These are phyloP conservation scores for Pterois miles DNA, from an alignment of 2,797 vertebrate species.

Conservation along the genomic window DNA sequence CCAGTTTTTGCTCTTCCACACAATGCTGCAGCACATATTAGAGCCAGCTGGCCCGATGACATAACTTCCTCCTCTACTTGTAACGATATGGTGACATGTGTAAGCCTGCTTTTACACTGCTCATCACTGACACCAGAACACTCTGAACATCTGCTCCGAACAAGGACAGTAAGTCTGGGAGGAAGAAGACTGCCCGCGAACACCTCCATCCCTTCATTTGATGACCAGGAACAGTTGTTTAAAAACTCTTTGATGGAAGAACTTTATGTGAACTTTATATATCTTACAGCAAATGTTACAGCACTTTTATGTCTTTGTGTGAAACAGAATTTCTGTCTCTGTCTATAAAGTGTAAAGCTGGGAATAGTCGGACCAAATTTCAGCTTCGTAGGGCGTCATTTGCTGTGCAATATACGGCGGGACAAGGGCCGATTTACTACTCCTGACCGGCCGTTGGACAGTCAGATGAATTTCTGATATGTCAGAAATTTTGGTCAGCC, in stretches of 20 bases:
- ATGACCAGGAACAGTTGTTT: slow-evolving; percentile 33
- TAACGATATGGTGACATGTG: slow-evolving; percentile 73
- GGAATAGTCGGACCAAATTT: too few relatives aligned
- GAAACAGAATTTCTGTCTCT: not conserved
- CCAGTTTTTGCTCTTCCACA: slow-evolving; percentile 47
- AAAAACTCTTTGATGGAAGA: slow-evolving; percentile 36
- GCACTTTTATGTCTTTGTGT: not conserved
- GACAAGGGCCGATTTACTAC: too few relatives aligned
- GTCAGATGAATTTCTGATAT: too few relatives aligned
- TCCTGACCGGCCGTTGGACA: too few relatives aligned
- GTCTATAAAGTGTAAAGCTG: slow-evolving; percentile 2
- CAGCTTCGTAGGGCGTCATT: too few relatives aligned
- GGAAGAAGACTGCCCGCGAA: slow-evolving; percentile 7
- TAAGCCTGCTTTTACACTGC: slow-evolving; percentile 65
- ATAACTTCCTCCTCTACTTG: slow-evolving; percentile 77
- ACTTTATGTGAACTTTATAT: slow-evolving; percentile 25
- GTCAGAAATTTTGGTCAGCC: too few relatives aligned
- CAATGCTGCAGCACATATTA: slow-evolving; percentile 57
- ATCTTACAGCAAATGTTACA: not conserved
- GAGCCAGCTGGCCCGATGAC: slow-evolving; percentile 79
- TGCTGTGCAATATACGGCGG: too few relatives aligned
- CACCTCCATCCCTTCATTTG: slow-evolving; percentile 22
- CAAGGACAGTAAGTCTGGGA: slow-evolving; percentile 43
- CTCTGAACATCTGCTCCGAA: slow-evolving; percentile 66
- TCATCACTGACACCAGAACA: slow-evolving; percentile 64